Evolutionary conservation across 2,888 invertebrate genomes (phyloP).

Genomic region (Amorpha juglandis): DNA sequence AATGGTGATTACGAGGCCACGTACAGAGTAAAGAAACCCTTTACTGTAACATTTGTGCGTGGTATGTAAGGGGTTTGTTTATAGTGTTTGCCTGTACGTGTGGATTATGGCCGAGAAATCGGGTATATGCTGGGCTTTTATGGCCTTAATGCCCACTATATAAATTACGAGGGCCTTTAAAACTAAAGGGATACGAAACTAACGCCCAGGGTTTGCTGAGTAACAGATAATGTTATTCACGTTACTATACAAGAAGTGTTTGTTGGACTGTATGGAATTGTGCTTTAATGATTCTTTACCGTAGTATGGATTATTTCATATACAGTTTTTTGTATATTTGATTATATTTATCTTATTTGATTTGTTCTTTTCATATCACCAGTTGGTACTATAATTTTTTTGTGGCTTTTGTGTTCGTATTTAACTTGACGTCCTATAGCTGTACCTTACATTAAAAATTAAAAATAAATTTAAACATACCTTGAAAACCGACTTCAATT

Average conservation of each 20-base stretch:
- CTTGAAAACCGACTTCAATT: no score
- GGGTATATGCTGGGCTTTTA: constrained; percentile 32
- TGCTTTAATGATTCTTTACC: neutral
- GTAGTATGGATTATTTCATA: neutral
- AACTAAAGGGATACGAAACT: constrained; percentile 24
- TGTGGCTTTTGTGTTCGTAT: no score
- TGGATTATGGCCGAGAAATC: constrained; percentile 36
- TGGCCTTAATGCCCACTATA: constrained; percentile 19
- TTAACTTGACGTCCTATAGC: no score
- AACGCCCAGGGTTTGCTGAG: constrained; percentile 21
- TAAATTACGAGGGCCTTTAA: constrained; percentile 25
- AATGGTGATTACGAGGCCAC: constrained; percentile 44
- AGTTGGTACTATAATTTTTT: no score
- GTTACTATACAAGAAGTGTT: neutral
- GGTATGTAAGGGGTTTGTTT: constrained; percentile 32
- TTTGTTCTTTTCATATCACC: no score
- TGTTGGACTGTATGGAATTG: neutral
- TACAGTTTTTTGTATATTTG: no score
- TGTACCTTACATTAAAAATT: no score
- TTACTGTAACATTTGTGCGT: constrained; percentile 46
- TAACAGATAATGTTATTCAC: constrained; percentile 14
- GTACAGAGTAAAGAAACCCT: constrained; percentile 50
- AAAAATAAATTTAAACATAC: no score
- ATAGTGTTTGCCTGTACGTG: constrained; percentile 30
- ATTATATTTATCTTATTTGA: no score